Conservation (phyloP, 2,113 vertebrate species). For the Mormoops blainvillei region DNA sequence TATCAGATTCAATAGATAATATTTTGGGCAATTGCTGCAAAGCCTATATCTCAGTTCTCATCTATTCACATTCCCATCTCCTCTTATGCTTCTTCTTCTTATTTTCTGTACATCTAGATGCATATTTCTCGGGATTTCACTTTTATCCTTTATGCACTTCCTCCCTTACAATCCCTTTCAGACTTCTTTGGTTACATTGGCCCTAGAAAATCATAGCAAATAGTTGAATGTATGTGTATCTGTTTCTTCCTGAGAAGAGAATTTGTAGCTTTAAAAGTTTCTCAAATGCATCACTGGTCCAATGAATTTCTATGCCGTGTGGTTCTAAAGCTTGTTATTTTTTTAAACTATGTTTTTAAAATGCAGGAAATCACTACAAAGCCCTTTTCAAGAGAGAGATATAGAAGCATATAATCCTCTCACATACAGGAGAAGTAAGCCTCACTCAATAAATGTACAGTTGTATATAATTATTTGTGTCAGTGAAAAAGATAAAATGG, state of each 20-base stretch:
- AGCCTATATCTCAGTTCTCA: neutral
- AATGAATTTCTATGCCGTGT: neutral
- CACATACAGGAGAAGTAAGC: neutral
- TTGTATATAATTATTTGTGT: neutral
- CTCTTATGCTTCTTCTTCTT: neutral
- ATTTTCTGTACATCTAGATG: neutral
- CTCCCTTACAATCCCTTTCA: neutral
- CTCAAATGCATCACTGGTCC: neutral
- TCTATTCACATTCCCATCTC: fast-evolving
- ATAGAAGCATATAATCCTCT: neutral
- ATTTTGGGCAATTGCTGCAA: neutral
- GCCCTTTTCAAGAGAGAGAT: neutral
- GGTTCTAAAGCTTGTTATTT: neutral
- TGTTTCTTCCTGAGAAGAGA: neutral
- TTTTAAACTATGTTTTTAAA: neutral
- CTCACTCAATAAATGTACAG: neutral
- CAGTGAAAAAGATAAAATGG: neutral
- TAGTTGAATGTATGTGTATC: neutral
- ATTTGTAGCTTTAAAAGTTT: neutral
- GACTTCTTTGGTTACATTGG: neutral
- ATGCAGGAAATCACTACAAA: neutral
- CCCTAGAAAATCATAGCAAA: neutral
- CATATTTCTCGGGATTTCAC: neutral
- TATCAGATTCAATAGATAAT: neutral
- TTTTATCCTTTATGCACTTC: neutral